Evolutionary conservation across 2,113 vertebrate genomes (phyloP).

Genomic region (Orcinus orca): DNA sequence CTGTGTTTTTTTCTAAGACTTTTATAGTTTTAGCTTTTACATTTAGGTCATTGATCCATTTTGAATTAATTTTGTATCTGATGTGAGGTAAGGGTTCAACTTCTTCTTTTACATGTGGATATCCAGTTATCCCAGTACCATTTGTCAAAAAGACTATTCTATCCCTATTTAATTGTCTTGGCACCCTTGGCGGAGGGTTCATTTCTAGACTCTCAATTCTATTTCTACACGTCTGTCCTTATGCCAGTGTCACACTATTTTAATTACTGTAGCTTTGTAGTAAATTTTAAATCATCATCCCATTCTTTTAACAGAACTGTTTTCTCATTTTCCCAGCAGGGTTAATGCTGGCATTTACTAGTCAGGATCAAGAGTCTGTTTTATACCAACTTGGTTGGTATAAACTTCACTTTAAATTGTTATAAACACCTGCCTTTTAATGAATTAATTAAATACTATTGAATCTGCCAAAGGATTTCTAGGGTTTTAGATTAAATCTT

Average conservation of each 20-base stretch:
- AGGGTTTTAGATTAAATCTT: background rate
- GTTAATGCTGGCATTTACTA: slow-evolving; percentile 19
- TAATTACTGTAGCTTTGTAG: background rate
- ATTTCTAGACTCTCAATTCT: background rate
- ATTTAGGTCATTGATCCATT: background rate
- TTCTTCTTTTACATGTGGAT: background rate
- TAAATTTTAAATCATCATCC: background rate
- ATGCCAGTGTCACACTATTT: background rate
- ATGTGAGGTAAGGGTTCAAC: background rate
- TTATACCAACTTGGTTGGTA: background rate
- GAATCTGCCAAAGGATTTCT: background rate
- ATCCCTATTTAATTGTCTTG: background rate
- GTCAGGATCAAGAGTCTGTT: background rate
- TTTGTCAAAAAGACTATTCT: background rate
- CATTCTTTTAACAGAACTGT: background rate
- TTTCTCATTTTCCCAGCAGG: background rate
- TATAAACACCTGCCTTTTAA: background rate
- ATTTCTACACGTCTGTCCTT: background rate
- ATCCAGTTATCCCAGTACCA: background rate
- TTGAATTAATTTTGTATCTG: slow-evolving; percentile 16
- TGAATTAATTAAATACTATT: slow-evolving; percentile 8
- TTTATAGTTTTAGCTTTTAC: background rate
- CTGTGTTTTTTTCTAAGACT: background rate
- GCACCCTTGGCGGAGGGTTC: background rate
- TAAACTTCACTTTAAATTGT: slow-evolving; percentile 30